Evolutionary conservation across 2,888 invertebrate genomes (phyloP).

Genomic region (Drosophila ochracea): DNA sequence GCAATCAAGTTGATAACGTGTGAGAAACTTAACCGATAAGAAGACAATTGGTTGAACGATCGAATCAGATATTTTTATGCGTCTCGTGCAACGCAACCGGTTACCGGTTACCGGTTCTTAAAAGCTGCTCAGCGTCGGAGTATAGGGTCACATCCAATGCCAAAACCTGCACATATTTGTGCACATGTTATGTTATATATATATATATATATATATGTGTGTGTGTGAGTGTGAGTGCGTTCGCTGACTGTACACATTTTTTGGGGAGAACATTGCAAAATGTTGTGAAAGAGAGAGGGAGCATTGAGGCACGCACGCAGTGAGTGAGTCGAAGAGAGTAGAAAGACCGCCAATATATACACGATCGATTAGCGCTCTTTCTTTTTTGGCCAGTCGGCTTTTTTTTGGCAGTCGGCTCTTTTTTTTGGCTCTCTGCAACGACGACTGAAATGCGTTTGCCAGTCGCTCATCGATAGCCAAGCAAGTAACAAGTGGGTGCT

Average conservation of each 20-base stretch:
- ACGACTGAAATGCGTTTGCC: slow-evolving; percentile 28
- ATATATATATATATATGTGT: too few relatives aligned
- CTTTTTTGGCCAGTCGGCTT: slow-evolving; percentile 9
- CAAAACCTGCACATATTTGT: background rate
- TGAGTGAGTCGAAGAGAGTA: background rate
- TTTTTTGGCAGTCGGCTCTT: slow-evolving; percentile 4
- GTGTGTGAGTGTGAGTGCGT: background rate
- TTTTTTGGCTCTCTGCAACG: slow-evolving; percentile 7
- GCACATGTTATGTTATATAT: too few relatives aligned
- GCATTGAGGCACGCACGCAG: slow-evolving; percentile 1
- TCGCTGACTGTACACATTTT: slow-evolving; percentile 15
- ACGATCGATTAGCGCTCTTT: background rate
- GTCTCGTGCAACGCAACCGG: slow-evolving; percentile 14
- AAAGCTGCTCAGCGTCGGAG: background rate
- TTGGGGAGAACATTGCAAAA: slow-evolving; percentile 3
- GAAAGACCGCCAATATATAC: slow-evolving; percentile 11
- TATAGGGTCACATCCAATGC: background rate
- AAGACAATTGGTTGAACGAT: slow-evolving; percentile 6
- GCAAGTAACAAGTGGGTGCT: slow-evolving; percentile 30
- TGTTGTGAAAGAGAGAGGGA: background rate
- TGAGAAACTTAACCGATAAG: slow-evolving; percentile 11
- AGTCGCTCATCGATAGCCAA: slow-evolving; percentile 58
- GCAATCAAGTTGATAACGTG: background rate
- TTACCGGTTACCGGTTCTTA: slow-evolving; percentile 2
- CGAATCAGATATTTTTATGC: background rate